Evolutionary conservation across 2,888 invertebrate genomes (phyloP).

Genomic region (Acrobasis consociella): DNA sequence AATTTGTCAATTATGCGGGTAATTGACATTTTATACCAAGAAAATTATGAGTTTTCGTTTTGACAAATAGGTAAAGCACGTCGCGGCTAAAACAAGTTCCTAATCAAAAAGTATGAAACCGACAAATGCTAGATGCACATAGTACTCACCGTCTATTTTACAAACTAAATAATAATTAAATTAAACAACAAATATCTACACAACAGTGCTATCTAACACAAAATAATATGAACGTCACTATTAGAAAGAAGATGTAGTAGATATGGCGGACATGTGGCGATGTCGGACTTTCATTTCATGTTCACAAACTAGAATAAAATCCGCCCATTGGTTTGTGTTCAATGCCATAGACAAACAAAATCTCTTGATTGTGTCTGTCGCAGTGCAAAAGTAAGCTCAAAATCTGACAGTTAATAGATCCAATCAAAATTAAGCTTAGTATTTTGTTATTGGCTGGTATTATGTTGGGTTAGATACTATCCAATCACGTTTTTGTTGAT

Average conservation of each 20-base stretch:
- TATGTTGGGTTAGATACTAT: neutral
- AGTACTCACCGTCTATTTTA: constrained; percentile 68
- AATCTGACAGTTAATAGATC: constrained; percentile 10
- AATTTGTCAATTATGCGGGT: constrained; percentile 46
- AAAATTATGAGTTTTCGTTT: constrained; percentile 65
- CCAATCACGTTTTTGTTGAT: neutral
- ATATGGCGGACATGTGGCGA: constrained; percentile 80
- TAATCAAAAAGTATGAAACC: constrained; percentile 53
- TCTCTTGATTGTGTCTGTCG: constrained; percentile 7
- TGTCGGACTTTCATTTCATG: constrained; percentile 68
- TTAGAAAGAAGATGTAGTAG: constrained; percentile 73
- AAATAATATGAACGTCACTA: constrained; percentile 78
- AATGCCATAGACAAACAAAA: constrained; percentile 34
- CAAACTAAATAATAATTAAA: constrained; percentile 74
- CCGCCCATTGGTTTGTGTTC: constrained; percentile 48
- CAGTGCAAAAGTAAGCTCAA: neutral
- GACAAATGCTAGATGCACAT: constrained; percentile 42
- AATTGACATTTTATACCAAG: constrained; percentile 43
- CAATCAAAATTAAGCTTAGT: constrained; percentile 23
- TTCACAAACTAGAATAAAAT: constrained; percentile 38
- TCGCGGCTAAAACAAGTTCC: constrained; percentile 65
- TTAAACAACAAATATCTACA: constrained; percentile 72
- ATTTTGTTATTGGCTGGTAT: constrained; percentile 14
- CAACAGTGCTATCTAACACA: constrained; percentile 70
- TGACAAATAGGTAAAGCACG: constrained; percentile 71